Evolutionary conservation across 2,888 invertebrate species (phyloP), one percentile per base, ranked within the genome.

Genomic region (Teinopalpus imperialis): DNA sequence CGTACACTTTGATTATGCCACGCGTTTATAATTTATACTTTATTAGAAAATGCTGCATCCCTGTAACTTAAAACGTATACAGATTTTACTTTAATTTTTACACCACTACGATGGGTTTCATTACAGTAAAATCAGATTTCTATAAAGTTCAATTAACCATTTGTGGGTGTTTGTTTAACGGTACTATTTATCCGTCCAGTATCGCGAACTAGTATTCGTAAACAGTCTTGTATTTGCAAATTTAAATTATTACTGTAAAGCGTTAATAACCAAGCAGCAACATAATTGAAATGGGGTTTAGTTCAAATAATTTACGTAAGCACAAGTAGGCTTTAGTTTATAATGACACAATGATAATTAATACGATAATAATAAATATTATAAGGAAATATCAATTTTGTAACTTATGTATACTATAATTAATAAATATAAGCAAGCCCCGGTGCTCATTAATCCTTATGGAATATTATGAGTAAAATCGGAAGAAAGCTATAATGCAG

Each of bases 11-110:
- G 70, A 80, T 81, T 81, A 81, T 63, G 63, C 59, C 71, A 68
- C 64, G 63, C 60, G 59, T 64, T 64, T 57, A 69, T 74, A 74
- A 80, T 77, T 77, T 77, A 79, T 79, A 72, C 71, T 71, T 74
- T 76, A 79, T 76, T 74, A 75, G 66, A 40, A 34, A 35, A 43
- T 16, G 20, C 36, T n/a, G 21, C 13, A 29, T 10, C 16, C 16
- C 4, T 3, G 2, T 16, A 16, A 4, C 16, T 16, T 16, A 16
- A 4, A 4, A 16, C 16, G 16, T 16, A 16, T n/a, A n/a, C n/a
- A n/a, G n/a, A n/a, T n/a, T n/a, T n/a, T n/a, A n/a, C n/a, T n/a
- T n/a, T n/a, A n/a, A n/a, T n/a, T n/a, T n/a, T n/a, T n/a, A n/a
- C n/a, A n/a, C n/a, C n/a, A n/a, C n/a, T n/a, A n/a, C n/a, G n/a